These are phyloP conservation scores for Drosophila algonquin DNA, from an alignment of 2,888 invertebrate genomes.

Conservation along the genomic window DNA sequence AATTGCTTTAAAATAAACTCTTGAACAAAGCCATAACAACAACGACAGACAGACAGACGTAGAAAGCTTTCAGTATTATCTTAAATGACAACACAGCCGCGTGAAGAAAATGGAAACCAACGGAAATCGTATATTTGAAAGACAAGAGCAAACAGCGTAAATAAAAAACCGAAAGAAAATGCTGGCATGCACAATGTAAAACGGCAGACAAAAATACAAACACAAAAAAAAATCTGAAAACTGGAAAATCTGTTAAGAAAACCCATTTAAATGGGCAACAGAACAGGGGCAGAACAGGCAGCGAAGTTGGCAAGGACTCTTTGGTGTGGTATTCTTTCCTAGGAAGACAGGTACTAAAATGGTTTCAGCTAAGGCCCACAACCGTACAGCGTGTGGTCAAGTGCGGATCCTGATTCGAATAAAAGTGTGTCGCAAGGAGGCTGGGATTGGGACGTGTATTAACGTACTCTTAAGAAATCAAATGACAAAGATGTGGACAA, in stretches of 20 bases:
- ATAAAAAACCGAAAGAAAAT: constrained; percentile 37
- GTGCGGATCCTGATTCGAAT: no score
- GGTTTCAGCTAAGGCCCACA: not conserved
- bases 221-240: constrained; percentile 22
- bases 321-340: constrained; percentile 48
- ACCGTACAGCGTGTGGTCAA: constrained; percentile 15
- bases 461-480: not conserved
- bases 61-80: constrained; percentile 71
- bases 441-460: constrained; percentile 5
- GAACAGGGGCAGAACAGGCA: constrained; percentile 22
- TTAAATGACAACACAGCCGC: constrained; percentile 71
- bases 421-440: constrained; percentile 3
- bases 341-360: constrained; percentile 24
- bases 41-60: constrained; percentile 39
- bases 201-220: constrained; percentile 18
- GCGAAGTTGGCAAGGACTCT: constrained; percentile 31
- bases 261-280: constrained; percentile 69
- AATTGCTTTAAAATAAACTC: constrained; percentile 78
- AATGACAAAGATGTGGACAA: not conserved
- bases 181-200: constrained; percentile 44
- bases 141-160: constrained; percentile 55
- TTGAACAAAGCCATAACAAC: constrained; percentile 69
- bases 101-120: constrained; percentile 26
- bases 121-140: constrained; percentile 51
- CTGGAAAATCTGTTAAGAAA: constrained; percentile 73